Evolutionary conservation across 2,113 vertebrate genomes (phyloP).

Genomic region (Strix uralensis): DNA sequence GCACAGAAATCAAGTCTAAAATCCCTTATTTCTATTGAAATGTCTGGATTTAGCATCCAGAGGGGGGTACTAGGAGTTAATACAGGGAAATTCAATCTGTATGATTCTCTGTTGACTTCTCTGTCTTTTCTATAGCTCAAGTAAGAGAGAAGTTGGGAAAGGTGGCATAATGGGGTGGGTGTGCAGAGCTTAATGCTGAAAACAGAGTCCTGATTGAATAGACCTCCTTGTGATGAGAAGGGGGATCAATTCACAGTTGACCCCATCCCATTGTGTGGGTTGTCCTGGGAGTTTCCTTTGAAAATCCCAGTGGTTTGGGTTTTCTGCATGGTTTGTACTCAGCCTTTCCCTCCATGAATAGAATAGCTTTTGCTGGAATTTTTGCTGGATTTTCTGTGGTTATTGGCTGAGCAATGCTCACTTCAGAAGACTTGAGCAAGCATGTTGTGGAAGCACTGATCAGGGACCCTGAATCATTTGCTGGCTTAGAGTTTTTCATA

Average conservation of each 20-base stretch:
- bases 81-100: neutral
- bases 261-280: conserved; percentile 36
- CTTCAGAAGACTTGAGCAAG: conserved; percentile 32
- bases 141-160: neutral
- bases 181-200: neutral
- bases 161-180: neutral
- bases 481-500: conserved; percentile 12
- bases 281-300: conserved; percentile 47
- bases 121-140: neutral
- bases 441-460: conserved; percentile 12
- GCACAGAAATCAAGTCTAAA: neutral
- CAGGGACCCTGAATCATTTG: neutral
- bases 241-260: conserved; percentile 35
- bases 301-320: conserved; percentile 44
- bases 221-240: conserved; percentile 27
- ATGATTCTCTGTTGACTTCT: neutral
- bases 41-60: neutral
- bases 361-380: conserved; percentile 48
- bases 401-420: conserved; percentile 31
- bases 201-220: conserved; percentile 18
- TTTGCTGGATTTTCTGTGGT: conserved; percentile 54
- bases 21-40: conserved; percentile 27
- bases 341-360: conserved; percentile 40
- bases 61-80: neutral
- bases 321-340: conserved; percentile 48